These are phyloP conservation scores for Trichomalopsis sarcophagae DNA, from an alignment of 1,140 invertebrate species.

Conservation along the genomic window DNA sequence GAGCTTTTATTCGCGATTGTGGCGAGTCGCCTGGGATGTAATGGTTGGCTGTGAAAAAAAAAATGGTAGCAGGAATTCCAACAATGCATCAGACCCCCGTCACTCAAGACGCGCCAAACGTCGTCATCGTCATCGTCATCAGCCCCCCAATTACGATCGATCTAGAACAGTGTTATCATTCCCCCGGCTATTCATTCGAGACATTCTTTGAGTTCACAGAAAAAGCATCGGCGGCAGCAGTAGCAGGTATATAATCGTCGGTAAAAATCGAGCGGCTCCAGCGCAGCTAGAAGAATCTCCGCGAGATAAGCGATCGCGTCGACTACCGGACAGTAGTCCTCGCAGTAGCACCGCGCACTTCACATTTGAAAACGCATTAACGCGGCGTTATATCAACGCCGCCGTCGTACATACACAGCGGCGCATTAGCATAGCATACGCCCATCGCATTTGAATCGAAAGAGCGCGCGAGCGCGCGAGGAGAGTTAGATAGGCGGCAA, in stretches of 20 bases:
- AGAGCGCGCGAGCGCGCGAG: constrained; percentile 58
- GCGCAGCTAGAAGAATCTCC: not conserved
- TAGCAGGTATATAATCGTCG: too few species aligned
- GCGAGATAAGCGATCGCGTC: constrained; percentile 2
- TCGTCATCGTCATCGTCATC: not conserved
- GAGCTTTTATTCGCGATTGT: not conserved
- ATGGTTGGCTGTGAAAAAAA: too few species aligned
- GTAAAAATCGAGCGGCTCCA: not conserved
- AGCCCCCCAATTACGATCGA: not conserved
- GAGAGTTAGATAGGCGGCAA: constrained; percentile 65
- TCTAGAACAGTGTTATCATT: not conserved
- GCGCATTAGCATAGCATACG: constrained; percentile 74
- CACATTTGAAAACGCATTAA: constrained; percentile 70
- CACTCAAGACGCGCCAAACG: not conserved
- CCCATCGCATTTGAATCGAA: constrained; percentile 75
- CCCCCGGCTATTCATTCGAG: too few species aligned
- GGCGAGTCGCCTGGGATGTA: not conserved
- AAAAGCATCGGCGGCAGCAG: too few species aligned
- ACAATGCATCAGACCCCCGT: too few species aligned
- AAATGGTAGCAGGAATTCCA: too few species aligned
- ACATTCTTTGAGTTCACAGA: too few species aligned
- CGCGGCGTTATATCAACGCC: constrained; percentile 50
- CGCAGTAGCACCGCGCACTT: constrained; percentile 25
- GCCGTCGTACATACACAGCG: not conserved
- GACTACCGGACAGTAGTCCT: constrained; percentile 12